Conservation (phyloP, 2,113 vertebrate genomes). For the Phasianus colchicus region DNA sequence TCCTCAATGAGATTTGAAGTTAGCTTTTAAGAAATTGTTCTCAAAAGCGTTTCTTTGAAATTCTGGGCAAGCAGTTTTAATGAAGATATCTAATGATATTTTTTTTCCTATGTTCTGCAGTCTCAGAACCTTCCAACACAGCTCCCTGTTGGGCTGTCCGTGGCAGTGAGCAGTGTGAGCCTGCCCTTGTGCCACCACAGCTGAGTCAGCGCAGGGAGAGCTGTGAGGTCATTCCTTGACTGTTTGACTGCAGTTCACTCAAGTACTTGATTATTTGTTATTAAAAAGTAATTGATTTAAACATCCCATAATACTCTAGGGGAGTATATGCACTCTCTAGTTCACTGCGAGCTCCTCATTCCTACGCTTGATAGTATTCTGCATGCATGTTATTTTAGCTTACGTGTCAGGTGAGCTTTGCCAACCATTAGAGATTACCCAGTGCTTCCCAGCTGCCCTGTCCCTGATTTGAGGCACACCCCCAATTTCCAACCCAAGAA, state of each 20-base stretch:
- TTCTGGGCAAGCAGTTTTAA: background rate
- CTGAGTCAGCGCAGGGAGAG: background rate
- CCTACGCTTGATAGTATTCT: background rate
- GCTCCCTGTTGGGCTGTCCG: background rate
- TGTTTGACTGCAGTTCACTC: background rate
- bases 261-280: background rate
- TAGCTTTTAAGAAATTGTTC: slow-evolving; percentile 11
- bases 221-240: background rate
- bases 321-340: background rate
- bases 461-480: rapidly evolving
- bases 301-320: background rate
- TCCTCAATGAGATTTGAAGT: slow-evolving; percentile 38
- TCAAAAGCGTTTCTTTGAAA: slow-evolving; percentile 8
- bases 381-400: background rate
- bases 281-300: background rate
- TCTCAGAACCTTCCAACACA: background rate
- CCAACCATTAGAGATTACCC: background rate
- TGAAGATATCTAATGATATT: background rate
- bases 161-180: rapidly evolving
- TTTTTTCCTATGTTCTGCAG: background rate
- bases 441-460: background rate
- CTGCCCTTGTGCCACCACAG: background rate
- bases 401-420: background rate
- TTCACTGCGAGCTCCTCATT: background rate
- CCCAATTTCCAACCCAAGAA: background rate